These are phyloP conservation scores for Antheraea pernyi DNA, from an alignment of 1,140 invertebrate genomes.

Conservation along the genomic window DNA sequence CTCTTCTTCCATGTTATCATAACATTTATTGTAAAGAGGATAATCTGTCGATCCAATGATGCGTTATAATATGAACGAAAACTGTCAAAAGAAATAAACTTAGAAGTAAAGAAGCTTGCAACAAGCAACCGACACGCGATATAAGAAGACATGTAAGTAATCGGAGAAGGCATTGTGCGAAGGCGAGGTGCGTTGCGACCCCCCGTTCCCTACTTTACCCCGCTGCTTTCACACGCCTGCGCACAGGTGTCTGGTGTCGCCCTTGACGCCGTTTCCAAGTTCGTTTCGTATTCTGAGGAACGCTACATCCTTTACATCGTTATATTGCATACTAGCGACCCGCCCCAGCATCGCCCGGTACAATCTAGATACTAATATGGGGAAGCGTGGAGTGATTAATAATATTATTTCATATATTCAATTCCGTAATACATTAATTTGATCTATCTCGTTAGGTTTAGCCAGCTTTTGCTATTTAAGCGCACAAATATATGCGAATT, in stretches of 20 bases:
- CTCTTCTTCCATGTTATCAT: background rate
- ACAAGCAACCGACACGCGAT: slow-evolving; percentile 68
- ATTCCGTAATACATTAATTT: too few relatives aligned
- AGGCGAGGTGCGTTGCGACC: slow-evolving; percentile 67
- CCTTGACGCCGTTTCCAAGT: slow-evolving; percentile 68
- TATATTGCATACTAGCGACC: slow-evolving; percentile 14
- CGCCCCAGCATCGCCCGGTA: too few relatives aligned
- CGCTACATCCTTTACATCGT: slow-evolving; percentile 26
- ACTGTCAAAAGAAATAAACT: slow-evolving; percentile 63
- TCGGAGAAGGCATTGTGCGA: slow-evolving; percentile 71
- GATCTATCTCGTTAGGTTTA: too few relatives aligned
- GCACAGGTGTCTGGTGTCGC: slow-evolving; percentile 74
- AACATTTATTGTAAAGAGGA: slow-evolving; percentile 10
- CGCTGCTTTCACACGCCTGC: slow-evolving; percentile 69
- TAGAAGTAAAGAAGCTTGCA: slow-evolving; percentile 61
- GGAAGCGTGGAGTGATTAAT: too few relatives aligned
- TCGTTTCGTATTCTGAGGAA: slow-evolving; percentile 38
- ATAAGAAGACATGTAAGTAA: slow-evolving; percentile 71
- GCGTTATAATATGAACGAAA: slow-evolving; percentile 44
- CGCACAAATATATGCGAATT: too few relatives aligned
- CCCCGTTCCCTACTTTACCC: slow-evolving; percentile 23
- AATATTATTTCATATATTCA: too few relatives aligned
- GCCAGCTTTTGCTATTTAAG: too few relatives aligned
- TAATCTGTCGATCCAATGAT: slow-evolving; percentile 47
- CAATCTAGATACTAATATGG: too few relatives aligned